Base-by-base conservation (phyloP, 2,888 invertebrate genomes). In the Leptura quadrifasciata region DNA sequence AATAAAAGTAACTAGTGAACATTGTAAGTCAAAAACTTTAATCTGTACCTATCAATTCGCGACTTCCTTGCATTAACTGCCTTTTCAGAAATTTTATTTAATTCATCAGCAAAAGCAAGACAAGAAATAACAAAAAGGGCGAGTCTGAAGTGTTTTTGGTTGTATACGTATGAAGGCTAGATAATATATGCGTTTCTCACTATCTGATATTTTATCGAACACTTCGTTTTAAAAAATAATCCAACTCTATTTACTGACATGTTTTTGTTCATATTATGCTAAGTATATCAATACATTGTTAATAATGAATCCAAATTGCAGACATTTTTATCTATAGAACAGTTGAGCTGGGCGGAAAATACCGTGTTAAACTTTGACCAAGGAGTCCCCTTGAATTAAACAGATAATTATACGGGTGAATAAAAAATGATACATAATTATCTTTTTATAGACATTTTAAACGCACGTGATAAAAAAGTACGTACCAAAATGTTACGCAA, bases 371-470 rank as follows among this genome's bases (percentile, higher is more conserved):
- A 63, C 63, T 63, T 63, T 63, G 63, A 63, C 39, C 63, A 63
- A 39, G 63, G 39, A 63, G 63, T 63, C 57, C 69, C 57, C 58
- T 47, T 58, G 57, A 69, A 69, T 69, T 39, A 20, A 69, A 21
- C 18, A 69, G 69, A 69, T 69, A 58, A 69, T 57, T 58, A 69
- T 27, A 67, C 27, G 68, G 57, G 55, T 55, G 68, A 57, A 54
- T 15, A 54, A 47, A 58, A 58, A 58, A 69, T 39, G 35, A 39
- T 47, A 69, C 15, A 21, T 69, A 17, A 58, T 68, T 57, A 57
- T 58, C 18, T 58, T 39, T 55, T 55, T 27, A 31, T 39, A 69
- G 69, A 57, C 69, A 57, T 69, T 58, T 47, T 20, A 69, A 55
- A 57, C 60, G 21, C n/a, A 20, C 63, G 69, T 39, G 69, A 69